Percentiles rank a stretch among this genome's conserved stretches.
Conservation (phyloP, 2,113 vertebrate genomes). For the Laticauda laticaudata region DNA sequence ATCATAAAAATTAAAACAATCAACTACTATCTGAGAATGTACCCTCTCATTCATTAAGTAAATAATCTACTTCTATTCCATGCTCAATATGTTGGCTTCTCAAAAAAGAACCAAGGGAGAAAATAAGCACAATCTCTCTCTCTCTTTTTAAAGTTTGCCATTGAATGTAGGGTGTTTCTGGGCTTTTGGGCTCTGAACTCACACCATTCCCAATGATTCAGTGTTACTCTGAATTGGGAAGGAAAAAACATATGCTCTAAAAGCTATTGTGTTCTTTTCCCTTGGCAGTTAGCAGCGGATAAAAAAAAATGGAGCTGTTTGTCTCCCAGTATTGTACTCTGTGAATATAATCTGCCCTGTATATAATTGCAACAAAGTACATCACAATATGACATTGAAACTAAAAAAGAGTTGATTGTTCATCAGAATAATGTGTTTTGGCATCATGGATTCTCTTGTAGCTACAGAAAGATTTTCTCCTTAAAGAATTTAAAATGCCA, state of each 20-base stretch:
- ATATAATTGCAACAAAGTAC: constrained; percentile 11
- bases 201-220: not conserved
- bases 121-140: not conserved
- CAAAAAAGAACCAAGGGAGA: not conserved
- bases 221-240: not conserved
- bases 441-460: constrained; percentile 9
- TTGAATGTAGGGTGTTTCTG: not conserved
- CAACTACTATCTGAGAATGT: not conserved
- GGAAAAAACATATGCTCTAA: constrained; percentile 29
- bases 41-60: not conserved
- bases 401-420: not conserved
- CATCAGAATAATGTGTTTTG: not conserved
- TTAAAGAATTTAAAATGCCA: constrained; percentile 35
- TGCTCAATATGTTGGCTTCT: not conserved
- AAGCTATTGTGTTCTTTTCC: not conserved
- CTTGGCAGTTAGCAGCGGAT: not conserved
- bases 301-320: not conserved
- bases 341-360: not conserved
- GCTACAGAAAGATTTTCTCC: constrained; percentile 3
- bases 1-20: not conserved
- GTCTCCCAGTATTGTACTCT: not conserved
- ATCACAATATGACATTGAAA: not conserved
- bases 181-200: not conserved
- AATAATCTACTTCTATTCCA: not conserved
- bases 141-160: not conserved